Evolutionary conservation across 2,797 vertebrate species (phyloP), one percentile per base, ranked within the genome.

Genomic region (Novumbra hubbsi): DNA sequence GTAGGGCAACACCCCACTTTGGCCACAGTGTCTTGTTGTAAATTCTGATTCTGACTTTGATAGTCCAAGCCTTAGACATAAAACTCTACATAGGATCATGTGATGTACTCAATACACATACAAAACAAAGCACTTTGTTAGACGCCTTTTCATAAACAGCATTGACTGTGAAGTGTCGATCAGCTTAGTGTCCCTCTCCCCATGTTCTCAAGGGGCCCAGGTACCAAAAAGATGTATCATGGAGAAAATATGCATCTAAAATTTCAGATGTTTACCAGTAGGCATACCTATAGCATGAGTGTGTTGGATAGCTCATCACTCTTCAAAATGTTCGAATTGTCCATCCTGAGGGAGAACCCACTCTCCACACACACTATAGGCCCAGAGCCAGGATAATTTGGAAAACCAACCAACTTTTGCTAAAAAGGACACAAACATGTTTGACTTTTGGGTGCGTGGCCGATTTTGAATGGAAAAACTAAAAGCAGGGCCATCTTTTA

Each of bases 261-360:
- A n/a, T 6, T 52, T n/a, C 19, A 6, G 1, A n/a, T 17, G 7
- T 50, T 50, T 50, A 6, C 16, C 49, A 50, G 49, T 50, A 50
- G 17, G 77, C 78, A 86, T 50, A 78, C 77, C 49, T 6, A 1
- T 50, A n/a, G 77, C 84, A 76, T 79, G 83, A 79, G 86, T 77
- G 83, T 84, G 81, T 83, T 90, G 89, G 87, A 89, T 81, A 77
- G 27, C 81, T 69, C 84, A 78, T 73, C 76, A 32, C 5, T 69
- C 82, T 84, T 83, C 88, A 90, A 87, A 89, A 78, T 90, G 88
- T 91, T 92, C 91, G 81, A 88, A 90, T 90, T 91, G 5, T 91
- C 85, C 79, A 83, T 85, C 83, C 84, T 82, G 4, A 38, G 86
- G n/a, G n/a, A 73, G 83, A 90, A 89, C 81, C 88, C 83, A 85